phyloP scores from a whole-genome alignment of 2,113 vertebrate species.

The Passer montanus region DNA sequence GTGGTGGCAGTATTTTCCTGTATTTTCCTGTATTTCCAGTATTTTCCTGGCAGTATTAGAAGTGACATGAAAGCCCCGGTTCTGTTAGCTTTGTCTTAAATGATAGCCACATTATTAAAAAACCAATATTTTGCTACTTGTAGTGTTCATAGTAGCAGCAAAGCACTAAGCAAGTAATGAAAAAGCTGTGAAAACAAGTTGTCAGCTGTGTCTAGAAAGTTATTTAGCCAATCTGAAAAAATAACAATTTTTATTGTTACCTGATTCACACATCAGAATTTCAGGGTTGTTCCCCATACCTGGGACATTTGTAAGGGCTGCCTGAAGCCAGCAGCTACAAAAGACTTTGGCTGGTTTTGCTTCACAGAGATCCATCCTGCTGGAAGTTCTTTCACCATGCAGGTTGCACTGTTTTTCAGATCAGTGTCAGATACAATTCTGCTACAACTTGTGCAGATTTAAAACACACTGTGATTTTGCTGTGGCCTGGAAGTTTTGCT shows the following conservation, averaged over 20 bases:
- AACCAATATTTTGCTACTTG: not conserved
- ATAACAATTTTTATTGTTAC: not conserved
- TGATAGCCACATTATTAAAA: not conserved
- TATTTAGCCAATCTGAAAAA: conserved; percentile 32
- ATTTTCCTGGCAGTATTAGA: not conserved
- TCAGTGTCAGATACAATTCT: not conserved
- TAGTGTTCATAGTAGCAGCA: not conserved
- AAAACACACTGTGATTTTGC: not conserved
- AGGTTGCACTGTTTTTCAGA: not conserved
- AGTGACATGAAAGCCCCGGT: not conserved
- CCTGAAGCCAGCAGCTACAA: not conserved
- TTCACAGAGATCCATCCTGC: not conserved
- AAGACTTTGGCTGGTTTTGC: not conserved
- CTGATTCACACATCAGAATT: conserved; percentile 28
- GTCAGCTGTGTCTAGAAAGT: conserved; percentile 24
- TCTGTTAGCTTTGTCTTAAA: not conserved
- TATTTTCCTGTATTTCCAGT: not conserved
- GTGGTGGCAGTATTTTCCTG: not conserved
- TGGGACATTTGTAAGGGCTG: not conserved
- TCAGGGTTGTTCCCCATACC: not conserved
- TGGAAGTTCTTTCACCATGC: not conserved
- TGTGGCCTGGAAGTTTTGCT: not conserved
- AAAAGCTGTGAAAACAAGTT: conserved; percentile 32
- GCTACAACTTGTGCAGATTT: not conserved
- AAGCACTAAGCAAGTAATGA: not conserved